These are phyloP conservation scores for Andricus grossulariae DNA, from an alignment of 1,140 invertebrate genomes.

Conservation along the genomic window DNA sequence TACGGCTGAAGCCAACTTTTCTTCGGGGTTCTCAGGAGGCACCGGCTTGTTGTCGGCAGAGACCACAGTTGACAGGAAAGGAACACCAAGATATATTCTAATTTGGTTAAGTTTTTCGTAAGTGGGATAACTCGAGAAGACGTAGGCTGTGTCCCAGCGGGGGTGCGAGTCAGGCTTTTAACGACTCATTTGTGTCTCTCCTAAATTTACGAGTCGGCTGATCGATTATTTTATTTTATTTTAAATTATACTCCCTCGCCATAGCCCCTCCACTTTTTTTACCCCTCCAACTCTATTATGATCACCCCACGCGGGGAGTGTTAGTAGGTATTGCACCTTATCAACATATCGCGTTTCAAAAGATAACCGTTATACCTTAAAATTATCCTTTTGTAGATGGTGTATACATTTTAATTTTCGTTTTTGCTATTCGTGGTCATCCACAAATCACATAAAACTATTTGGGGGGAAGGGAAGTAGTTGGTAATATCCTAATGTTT, in stretches of 20 bases:
- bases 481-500: too few species aligned
- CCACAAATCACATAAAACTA: too few species aligned
- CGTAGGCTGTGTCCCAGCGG: neutral
- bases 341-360: neutral
- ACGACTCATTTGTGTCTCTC: constrained; percentile 25
- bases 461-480: too few species aligned
- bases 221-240: constrained; percentile 31
- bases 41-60: constrained; percentile 1
- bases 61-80: constrained; percentile 1
- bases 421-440: too few species aligned
- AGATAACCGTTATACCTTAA: neutral
- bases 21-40: constrained; percentile 15
- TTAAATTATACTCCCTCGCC: neutral
- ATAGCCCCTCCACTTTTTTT: neutral
- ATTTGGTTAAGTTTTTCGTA: constrained; percentile 27
- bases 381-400: neutral
- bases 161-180: constrained; percentile 15
- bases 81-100: constrained; percentile 21
- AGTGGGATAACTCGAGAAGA: constrained; percentile 10
- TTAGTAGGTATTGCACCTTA: neutral
- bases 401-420: too few species aligned
- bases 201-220: constrained; percentile 8
- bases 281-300: neutral
- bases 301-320: neutral
- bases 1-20: constrained; percentile 15